Conservation (phyloP, 1,140 invertebrate genomes). For the Metaphire vulgaris region DNA sequence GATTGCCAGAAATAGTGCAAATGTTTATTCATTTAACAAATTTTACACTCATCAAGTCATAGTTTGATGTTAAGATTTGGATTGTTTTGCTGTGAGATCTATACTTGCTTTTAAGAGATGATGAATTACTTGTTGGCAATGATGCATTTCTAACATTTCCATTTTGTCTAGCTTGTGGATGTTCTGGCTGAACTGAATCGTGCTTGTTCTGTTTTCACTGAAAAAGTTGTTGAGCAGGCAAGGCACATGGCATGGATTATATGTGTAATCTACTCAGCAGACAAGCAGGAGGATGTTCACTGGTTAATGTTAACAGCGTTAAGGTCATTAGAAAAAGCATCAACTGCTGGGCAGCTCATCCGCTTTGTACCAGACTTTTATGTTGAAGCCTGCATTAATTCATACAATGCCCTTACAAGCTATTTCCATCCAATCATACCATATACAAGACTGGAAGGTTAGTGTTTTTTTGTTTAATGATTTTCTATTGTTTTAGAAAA, state of each 20-base stretch:
- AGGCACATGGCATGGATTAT: slow-evolving; percentile 62
- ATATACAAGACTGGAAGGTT: slow-evolving; percentile 57
- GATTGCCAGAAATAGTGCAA: too few relatives aligned
- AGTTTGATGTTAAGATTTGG: too few relatives aligned
- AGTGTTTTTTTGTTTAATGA: too few relatives aligned
- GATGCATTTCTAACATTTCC: too few relatives aligned
- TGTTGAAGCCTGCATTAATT: slow-evolving; percentile 65
- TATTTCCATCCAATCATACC: slow-evolving; percentile 63
- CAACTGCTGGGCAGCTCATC: slow-evolving; percentile 62
- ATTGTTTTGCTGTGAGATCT: too few relatives aligned
- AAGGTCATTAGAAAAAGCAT: slow-evolving; percentile 57
- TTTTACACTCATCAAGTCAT: too few relatives aligned
- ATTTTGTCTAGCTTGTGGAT: slow-evolving; percentile 41
- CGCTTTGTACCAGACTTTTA: slow-evolving; percentile 76
- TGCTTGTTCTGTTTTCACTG: slow-evolving; percentile 56
- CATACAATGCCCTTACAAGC: slow-evolving; percentile 57
- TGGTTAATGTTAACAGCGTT: slow-evolving; percentile 61
- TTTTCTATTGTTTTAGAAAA: too few relatives aligned
- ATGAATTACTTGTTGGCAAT: too few relatives aligned
- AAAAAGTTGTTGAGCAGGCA: slow-evolving; percentile 57
- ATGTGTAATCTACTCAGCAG: slow-evolving; percentile 58
- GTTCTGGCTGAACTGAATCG: slow-evolving; percentile 54
- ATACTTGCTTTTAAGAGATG: too few relatives aligned
- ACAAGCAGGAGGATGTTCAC: slow-evolving; percentile 58
- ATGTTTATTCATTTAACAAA: too few relatives aligned